These are phyloP conservation scores for Papilio protenor DNA, from an alignment of 2,888 invertebrate genomes.

Conservation along the genomic window DNA sequence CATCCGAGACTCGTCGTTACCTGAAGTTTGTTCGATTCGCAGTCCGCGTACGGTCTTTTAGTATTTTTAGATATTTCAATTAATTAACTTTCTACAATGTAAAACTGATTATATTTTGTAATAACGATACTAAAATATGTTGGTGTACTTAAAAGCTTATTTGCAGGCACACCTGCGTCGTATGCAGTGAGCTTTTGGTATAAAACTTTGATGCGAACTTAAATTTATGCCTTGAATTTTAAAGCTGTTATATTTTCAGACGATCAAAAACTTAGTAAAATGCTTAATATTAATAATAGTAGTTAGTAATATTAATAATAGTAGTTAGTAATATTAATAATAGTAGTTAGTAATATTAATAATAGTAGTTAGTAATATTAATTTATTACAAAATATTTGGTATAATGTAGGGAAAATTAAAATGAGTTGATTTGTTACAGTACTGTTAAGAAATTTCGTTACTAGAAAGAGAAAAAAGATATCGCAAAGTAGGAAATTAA, in stretches of 20 bases:
- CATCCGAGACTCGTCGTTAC: no score
- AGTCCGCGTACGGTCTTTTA: no score
- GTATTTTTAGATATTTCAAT: no score
- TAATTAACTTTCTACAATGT: background rate
- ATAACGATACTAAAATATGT: conserved; percentile 10
- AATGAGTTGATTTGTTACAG: no score
- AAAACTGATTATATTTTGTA: background rate
- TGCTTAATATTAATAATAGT: background rate
- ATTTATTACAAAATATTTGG: no score
- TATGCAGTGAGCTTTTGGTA: conserved; percentile 17
- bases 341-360: no score
- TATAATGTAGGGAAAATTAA: no score
- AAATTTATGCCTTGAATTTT: conserved; percentile 16
- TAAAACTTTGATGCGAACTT: conserved; percentile 19
- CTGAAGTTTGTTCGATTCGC: no score
- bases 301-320: no score
- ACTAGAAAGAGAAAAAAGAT: background rate
- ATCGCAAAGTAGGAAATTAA: background rate
- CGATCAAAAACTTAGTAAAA: conserved; percentile 9
- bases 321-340: no score
- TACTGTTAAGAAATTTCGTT: background rate
- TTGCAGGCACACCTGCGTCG: conserved; percentile 13
- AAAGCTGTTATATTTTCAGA: conserved; percentile 2
- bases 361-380: no score
- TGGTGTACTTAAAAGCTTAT: conserved; percentile 1